Evolutionary conservation across 2,113 vertebrate species (phyloP).

Genomic region (Petrocephalus microphthalmus): DNA sequence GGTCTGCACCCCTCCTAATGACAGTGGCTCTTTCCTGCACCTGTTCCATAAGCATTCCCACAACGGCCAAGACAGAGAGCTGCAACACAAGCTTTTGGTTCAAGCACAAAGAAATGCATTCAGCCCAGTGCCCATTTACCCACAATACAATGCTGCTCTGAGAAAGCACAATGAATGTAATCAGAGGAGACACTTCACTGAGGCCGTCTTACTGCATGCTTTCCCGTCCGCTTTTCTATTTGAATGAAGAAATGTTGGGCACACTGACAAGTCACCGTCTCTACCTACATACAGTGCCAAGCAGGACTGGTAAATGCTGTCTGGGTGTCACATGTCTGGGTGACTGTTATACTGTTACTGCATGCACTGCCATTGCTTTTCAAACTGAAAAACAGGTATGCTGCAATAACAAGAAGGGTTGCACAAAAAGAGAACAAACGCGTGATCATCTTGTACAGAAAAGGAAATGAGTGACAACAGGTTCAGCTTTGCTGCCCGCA

Average conservation of each 20-base stretch:
- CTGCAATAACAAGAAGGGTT: neutral
- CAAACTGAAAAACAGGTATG: neutral
- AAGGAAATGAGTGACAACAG: neutral
- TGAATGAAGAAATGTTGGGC: neutral
- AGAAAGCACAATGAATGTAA: neutral
- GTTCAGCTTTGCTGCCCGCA: neutral
- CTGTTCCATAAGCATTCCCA: neutral
- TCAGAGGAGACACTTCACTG: neutral
- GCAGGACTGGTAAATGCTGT: neutral
- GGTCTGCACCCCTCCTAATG: neutral
- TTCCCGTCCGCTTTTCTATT: neutral
- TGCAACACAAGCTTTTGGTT: neutral
- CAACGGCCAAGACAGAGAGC: neutral
- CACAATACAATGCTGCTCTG: neutral
- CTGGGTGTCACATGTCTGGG: neutral
- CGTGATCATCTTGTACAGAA: neutral
- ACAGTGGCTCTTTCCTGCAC: neutral
- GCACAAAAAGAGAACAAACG: neutral
- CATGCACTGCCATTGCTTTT: neutral
- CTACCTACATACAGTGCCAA: neutral
- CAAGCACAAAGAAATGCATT: neutral
- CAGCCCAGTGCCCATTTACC: neutral
- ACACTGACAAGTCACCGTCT: neutral
- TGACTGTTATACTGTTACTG: neutral
- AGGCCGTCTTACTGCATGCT: neutral